Percentiles rank a stretch among this genome's conserved stretches.
Conservation (phyloP, 2,888 invertebrate species). For the Cynaeus angustus region DNA sequence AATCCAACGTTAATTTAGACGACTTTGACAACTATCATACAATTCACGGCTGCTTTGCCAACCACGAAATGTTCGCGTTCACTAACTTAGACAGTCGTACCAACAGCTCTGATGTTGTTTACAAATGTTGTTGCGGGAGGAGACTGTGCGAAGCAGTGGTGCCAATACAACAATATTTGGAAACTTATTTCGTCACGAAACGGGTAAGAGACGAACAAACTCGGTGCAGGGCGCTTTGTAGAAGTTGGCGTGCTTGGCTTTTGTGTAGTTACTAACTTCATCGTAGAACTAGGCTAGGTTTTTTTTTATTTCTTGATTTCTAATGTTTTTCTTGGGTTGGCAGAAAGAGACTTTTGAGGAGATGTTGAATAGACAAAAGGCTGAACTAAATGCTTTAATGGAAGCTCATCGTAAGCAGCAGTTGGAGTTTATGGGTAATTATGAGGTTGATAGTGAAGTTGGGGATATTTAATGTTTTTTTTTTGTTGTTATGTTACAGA, state of each 20-base stretch:
- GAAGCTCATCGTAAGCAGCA: conserved; percentile 73
- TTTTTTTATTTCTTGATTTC: conserved; percentile 31
- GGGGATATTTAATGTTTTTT: conserved; percentile 54
- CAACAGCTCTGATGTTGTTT: conserved; percentile 53
- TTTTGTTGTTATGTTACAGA: conserved; percentile 58
- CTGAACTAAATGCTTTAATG: conserved; percentile 74
- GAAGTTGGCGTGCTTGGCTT: conserved; percentile 38
- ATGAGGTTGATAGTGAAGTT: conserved; percentile 56
- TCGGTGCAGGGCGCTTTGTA: conserved; percentile 31
- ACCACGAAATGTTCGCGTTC: conserved; percentile 24
- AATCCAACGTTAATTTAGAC: conserved; percentile 8
- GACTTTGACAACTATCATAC: conserved; percentile 69
- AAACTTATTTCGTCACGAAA: conserved; percentile 67
- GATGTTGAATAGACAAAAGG: conserved; percentile 73
- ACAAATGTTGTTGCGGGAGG: conserved; percentile 65
- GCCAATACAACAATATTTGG: conserved; percentile 70
- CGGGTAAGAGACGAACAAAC: conserved; percentile 64
- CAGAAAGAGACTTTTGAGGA: conserved; percentile 71
- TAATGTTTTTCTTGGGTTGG: conserved; percentile 35
- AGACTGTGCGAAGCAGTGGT: conserved; percentile 64
- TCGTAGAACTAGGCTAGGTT: neutral
- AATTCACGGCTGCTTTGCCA: conserved; percentile 65
- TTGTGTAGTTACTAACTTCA: conserved; percentile 20
- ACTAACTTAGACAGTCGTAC: conserved; percentile 24
- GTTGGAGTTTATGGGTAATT: conserved; percentile 70